Percentiles rank a stretch among this genome's conserved stretches.
Evolutionary conservation across 2,113 vertebrate genomes (phyloP).

Genomic region (Gulo gulo): DNA sequence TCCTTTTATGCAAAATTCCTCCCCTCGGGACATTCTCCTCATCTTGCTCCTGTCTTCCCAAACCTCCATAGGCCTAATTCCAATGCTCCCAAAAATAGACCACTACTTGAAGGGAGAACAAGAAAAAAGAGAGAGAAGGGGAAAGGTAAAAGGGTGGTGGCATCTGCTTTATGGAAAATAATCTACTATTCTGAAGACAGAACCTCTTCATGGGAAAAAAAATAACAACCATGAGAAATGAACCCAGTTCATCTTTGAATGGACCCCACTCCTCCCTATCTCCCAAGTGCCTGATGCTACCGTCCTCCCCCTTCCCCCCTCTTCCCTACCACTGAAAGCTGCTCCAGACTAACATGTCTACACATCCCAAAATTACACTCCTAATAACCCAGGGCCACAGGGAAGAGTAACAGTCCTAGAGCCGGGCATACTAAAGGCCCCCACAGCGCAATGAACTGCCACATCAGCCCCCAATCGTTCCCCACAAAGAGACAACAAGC

Average conservation of each 20-base stretch:
- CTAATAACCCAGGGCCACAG: background rate
- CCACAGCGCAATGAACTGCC: background rate
- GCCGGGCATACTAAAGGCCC: background rate
- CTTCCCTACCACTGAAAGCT: background rate
- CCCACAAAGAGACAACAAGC: conserved; percentile 18
- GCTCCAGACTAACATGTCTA: background rate
- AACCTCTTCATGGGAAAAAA: background rate
- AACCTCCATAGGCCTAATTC: background rate
- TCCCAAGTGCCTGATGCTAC: background rate
- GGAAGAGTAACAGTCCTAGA: background rate
- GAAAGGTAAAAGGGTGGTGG: background rate
- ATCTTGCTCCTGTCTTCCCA: background rate
- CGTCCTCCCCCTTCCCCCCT: background rate
- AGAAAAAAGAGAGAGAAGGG: background rate
- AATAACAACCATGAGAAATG: background rate
- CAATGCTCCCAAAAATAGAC: background rate
- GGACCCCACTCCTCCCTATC: background rate
- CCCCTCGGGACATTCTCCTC: background rate
- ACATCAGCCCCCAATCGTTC: background rate
- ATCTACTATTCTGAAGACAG: conserved; percentile 15
- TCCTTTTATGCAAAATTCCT: background rate
- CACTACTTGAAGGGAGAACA: background rate
- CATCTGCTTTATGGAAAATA: conserved; percentile 13
- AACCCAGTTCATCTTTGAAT: background rate
- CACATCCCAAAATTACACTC: background rate